A percentile compares a stretch with the other conserved stretches of the same genome.
Evolutionary conservation across 2,797 vertebrate genomes (phyloP).

Genomic region (Caiman crocodilus): DNA sequence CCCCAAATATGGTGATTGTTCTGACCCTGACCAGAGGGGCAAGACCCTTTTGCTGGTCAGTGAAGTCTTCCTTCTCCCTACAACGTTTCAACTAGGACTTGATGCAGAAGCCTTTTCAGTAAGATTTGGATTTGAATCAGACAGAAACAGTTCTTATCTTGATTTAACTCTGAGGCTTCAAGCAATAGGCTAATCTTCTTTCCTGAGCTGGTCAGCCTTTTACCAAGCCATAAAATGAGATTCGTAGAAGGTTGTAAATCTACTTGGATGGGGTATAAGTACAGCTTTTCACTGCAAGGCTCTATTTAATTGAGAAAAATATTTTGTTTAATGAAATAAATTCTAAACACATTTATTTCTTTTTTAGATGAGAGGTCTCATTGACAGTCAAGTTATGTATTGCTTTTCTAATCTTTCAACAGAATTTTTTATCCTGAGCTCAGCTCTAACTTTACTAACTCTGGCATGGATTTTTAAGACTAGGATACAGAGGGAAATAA

Average conservation of each 20-base stretch:
- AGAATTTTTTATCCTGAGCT: neutral
- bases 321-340: neutral
- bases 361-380: neutral
- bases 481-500: constrained; percentile 16
- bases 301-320: neutral
- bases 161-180: neutral
- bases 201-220: neutral
- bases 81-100: neutral
- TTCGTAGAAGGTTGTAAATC: neutral
- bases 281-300: neutral
- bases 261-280: neutral
- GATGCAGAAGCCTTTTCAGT: neutral
- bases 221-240: neutral
- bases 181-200: neutral
- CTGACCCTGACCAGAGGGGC: no score
- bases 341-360: neutral
- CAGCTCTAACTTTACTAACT: neutral
- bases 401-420: constrained; percentile 38
- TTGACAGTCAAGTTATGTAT: constrained; percentile 21
- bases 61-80: neutral
- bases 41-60: no score
- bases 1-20: no score
- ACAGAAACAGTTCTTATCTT: neutral
- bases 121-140: neutral
- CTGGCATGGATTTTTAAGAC: constrained; percentile 39